Percentiles rank a stretch among this genome's conserved stretches.
phyloP scores from a whole-genome alignment of 2,113 vertebrate species.

The Zosterops borbonicus region DNA sequence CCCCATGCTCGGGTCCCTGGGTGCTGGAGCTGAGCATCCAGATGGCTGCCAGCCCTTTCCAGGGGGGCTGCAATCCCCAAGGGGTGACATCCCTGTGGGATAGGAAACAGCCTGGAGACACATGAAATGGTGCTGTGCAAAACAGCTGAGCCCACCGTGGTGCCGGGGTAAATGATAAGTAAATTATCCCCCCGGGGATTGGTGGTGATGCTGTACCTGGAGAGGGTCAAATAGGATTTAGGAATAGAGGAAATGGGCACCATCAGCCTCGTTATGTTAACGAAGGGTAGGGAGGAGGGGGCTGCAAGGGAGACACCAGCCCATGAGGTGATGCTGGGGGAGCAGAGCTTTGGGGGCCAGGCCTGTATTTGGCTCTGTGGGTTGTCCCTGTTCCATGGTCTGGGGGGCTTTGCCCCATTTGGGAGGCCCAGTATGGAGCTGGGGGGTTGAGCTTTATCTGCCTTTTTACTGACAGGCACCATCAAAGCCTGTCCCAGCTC shows the following conservation, averaged over 20 bases:
- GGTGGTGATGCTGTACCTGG: not conserved
- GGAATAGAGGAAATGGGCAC: not conserved
- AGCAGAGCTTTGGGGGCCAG: not conserved
- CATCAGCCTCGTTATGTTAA: not conserved
- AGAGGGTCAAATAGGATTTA: not conserved
- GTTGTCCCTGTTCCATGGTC: not conserved
- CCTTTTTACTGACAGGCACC: not conserved
- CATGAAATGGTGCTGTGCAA: accelerated
- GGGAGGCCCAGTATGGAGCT: accelerated
- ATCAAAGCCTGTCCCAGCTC: not conserved
- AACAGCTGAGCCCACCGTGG: not conserved
- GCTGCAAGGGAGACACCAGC: not conserved
- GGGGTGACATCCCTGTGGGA: not conserved
- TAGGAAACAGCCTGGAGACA: not conserved
- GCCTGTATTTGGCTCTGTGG: not conserved
- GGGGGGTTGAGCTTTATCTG: not conserved
- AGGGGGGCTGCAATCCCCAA: not conserved
- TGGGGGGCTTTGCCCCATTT: not conserved
- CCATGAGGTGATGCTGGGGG: not conserved
- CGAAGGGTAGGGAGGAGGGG: not conserved
- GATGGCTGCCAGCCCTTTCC: not conserved
- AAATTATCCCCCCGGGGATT: not conserved
- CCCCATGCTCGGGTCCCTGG: not conserved
- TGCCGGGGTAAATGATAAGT: not conserved
- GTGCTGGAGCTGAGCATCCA: not conserved